These are phyloP conservation scores for Percopsis transmontana DNA, from an alignment of 2,113 vertebrate species.

Conservation along the genomic window DNA sequence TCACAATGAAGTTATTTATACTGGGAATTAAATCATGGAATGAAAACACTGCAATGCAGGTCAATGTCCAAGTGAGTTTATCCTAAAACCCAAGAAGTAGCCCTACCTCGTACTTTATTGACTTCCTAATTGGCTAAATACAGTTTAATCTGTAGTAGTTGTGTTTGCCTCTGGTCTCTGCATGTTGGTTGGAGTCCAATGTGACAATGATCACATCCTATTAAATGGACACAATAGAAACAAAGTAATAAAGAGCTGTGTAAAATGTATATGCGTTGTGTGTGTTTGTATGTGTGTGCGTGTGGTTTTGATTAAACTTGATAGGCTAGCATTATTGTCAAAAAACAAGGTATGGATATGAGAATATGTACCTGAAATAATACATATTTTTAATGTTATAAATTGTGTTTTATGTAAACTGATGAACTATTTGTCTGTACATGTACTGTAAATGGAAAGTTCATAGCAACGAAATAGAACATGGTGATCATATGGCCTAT, in stretches of 20 bases:
- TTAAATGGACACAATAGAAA: too few relatives aligned
- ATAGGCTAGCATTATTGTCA: too few relatives aligned
- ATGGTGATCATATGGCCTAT: too few relatives aligned
- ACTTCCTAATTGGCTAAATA: constrained; percentile 32
- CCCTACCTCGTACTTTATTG: constrained; percentile 37
- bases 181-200: constrained; percentile 17
- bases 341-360: too few relatives aligned
- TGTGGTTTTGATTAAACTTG: constrained; percentile 12
- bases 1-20: constrained; percentile 71
- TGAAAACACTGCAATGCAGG: constrained; percentile 64
- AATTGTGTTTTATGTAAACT: too few relatives aligned
- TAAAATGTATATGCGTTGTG: neutral
- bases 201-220: too few relatives aligned
- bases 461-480: too few relatives aligned
- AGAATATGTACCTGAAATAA: too few relatives aligned
- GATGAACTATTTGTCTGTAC: too few relatives aligned
- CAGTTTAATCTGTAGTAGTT: constrained; percentile 31
- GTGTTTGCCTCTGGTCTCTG: constrained; percentile 2
- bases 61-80: constrained; percentile 67
- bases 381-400: too few relatives aligned
- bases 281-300: constrained; percentile 10
- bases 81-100: constrained; percentile 21
- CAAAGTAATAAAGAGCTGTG: constrained; percentile 1
- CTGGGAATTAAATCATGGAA: constrained; percentile 71
- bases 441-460: too few relatives aligned